Conservation (phyloP, 2,888 invertebrate species). For the Drosophila imparisetae region DNA sequence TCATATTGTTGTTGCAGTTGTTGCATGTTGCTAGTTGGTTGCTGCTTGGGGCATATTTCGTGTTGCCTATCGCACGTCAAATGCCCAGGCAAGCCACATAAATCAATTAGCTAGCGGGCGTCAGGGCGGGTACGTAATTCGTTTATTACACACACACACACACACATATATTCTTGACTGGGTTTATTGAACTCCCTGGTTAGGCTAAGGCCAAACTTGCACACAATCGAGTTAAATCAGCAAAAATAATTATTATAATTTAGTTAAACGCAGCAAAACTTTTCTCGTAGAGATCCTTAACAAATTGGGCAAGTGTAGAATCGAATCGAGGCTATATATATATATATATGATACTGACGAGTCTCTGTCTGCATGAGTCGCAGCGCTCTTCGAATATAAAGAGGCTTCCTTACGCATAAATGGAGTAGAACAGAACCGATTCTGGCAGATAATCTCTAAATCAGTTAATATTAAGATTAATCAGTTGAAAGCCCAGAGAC, state of each 20-base stretch:
- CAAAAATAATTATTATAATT: neutral
- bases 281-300: neutral
- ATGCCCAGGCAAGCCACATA: slow-evolving; percentile 57
- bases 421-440: too few relatives aligned
- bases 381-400: too few relatives aligned
- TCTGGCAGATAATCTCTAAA: too few relatives aligned
- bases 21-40: slow-evolving; percentile 17
- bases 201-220: neutral
- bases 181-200: slow-evolving; percentile 21
- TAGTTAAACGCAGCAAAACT: neutral
- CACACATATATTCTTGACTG: neutral
- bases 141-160: slow-evolving; percentile 9
- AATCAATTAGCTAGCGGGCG: slow-evolving; percentile 63
- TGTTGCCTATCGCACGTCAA: slow-evolving; percentile 65
- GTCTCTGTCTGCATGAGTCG: too few relatives aligned
- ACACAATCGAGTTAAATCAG: neutral
- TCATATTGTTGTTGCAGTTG: slow-evolving; percentile 24
- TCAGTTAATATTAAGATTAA: too few relatives aligned
- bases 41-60: slow-evolving; percentile 58
- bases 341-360: too few relatives aligned
- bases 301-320: neutral
- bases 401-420: too few relatives aligned
- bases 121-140: slow-evolving; percentile 1
- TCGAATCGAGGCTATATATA: neutral
- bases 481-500: too few relatives aligned